Evolutionary conservation across 2,113 vertebrate species (phyloP).

Genomic region (Apteryx owenii): DNA sequence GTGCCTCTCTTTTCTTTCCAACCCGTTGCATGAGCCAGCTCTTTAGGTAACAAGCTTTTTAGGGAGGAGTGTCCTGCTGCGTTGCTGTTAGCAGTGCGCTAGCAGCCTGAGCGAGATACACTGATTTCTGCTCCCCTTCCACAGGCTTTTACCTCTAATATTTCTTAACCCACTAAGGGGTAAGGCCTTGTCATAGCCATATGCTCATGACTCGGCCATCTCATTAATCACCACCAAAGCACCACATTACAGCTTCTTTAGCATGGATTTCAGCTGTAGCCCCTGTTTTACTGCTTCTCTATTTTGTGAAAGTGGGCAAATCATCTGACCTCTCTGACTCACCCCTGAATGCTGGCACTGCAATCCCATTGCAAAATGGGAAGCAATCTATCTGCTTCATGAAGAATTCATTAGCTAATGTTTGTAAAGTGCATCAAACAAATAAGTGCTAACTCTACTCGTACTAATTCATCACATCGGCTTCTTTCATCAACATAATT

Average conservation of each 20-base stretch:
- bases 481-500: neutral
- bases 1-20: neutral
- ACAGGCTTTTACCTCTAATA: neutral
- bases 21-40: neutral
- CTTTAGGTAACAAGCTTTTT: neutral
- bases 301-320: neutral
- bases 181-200: neutral
- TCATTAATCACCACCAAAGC: neutral
- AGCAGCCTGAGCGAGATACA: neutral
- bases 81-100: neutral
- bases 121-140: neutral
- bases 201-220: neutral
- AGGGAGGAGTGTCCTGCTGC: neutral
- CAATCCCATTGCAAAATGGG: neutral
- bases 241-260: neutral
- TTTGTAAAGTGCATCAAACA: neutral
- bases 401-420: neutral
- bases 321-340: neutral
- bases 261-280: neutral
- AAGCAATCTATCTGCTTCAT: neutral
- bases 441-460: neutral
- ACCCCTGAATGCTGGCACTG: neutral
- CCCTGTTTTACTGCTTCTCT: neutral
- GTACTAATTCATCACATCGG: neutral
- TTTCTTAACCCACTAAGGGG: neutral